Evolutionary conservation across 2,888 invertebrate genomes (phyloP).

Genomic region (Chaetogeoica ovagalla): DNA sequence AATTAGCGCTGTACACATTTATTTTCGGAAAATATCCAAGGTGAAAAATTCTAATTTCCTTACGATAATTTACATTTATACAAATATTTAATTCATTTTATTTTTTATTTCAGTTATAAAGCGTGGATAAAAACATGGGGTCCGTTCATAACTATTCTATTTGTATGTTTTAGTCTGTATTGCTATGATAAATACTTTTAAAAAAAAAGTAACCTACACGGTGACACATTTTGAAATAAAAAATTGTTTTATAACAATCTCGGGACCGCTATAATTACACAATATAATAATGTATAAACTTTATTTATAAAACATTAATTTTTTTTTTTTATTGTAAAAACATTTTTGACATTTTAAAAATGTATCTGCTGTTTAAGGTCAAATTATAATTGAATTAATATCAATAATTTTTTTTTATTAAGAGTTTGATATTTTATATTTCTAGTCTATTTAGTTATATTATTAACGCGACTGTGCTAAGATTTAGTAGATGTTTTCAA

Average conservation of each 20-base stretch:
- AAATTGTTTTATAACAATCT: conserved; percentile 7
- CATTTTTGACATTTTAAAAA: too few relatives aligned
- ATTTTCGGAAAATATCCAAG: conserved; percentile 79
- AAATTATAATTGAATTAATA: too few relatives aligned
- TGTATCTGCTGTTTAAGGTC: too few relatives aligned
- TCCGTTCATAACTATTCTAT: conserved; percentile 65
- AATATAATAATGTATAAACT: background rate
- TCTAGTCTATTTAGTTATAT: too few relatives aligned
- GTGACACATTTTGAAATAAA: background rate
- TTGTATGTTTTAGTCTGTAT: conserved; percentile 17
- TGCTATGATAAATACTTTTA: conserved; percentile 18
- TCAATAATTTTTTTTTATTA: too few relatives aligned
- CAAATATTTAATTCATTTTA: conserved; percentile 14
- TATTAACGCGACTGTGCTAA: too few relatives aligned
- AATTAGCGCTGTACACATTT: conserved; percentile 78
- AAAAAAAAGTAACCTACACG: background rate
- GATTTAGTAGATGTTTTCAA: too few relatives aligned
- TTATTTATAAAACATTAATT: background rate
- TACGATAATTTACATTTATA: background rate
- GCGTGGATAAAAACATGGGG: conserved; percentile 82
- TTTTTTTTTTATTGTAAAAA: too few relatives aligned
- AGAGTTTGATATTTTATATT: too few relatives aligned
- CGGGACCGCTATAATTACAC: background rate
- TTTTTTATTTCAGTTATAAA: conserved; percentile 63
- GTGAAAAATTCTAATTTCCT: conserved; percentile 58